Evolutionary conservation across 2,113 vertebrate genomes (phyloP).

Genomic region (Prinia subflava): DNA sequence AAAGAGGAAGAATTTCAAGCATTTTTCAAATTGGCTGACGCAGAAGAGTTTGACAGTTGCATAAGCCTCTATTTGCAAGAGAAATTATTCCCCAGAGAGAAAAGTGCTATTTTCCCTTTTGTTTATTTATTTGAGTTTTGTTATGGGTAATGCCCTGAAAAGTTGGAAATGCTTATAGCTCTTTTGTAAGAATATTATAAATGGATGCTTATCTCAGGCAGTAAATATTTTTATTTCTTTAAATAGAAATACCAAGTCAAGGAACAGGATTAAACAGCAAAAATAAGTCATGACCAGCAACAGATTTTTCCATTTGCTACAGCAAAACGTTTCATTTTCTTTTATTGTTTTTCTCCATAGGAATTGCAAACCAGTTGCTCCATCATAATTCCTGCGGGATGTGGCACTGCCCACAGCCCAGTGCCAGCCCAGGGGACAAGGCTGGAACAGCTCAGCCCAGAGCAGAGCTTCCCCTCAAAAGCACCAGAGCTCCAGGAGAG

Average conservation of each 20-base stretch:
- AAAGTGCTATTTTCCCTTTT: neutral
- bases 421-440: neutral
- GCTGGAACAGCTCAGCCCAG: neutral
- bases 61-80: neutral
- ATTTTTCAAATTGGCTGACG: slow-evolving; percentile 21
- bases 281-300: neutral
- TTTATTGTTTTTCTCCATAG: neutral
- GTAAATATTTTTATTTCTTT: slow-evolving; percentile 21
- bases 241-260: slow-evolving; percentile 29
- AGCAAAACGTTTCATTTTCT: neutral
- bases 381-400: fast-evolving
- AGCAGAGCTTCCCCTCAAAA: fast-evolving
- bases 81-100: slow-evolving; percentile 6
- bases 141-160: neutral
- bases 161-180: neutral
- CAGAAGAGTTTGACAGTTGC: neutral
- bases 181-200: slow-evolving; percentile 14
- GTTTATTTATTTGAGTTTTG: slow-evolving; percentile 14
- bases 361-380: neutral
- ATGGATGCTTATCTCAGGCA: slow-evolving; percentile 8
- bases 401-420: neutral
- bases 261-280: neutral
- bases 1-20: slow-evolving; percentile 1
- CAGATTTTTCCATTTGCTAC: neutral
- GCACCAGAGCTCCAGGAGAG: fast-evolving